phyloP scores from a whole-genome alignment of 2,888 invertebrate genomes.

The Petrolisthes manimaculis region DNA sequence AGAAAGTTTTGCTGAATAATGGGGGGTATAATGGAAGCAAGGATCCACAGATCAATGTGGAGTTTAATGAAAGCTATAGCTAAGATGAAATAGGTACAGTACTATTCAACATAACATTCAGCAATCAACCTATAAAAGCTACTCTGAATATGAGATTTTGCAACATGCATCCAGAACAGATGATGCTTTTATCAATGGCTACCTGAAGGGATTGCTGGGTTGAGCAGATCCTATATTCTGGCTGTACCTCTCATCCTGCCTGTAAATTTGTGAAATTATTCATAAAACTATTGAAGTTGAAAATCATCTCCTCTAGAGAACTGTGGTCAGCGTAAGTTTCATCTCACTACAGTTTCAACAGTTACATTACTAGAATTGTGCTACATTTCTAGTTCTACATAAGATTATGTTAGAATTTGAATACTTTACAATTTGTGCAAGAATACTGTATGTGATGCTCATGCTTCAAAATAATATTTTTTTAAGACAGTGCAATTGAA shows the following conservation, averaged over 20 bases:
- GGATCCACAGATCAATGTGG: no score
- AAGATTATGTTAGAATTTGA: no score
- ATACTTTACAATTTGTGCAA: background rate
- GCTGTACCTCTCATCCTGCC: slow-evolving; percentile 38
- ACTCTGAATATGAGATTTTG: background rate
- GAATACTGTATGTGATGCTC: slow-evolving; percentile 7
- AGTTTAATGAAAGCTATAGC: no score
- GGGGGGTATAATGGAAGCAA: no score
- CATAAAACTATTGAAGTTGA: background rate
- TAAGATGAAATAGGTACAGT: background rate
- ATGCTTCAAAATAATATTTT: slow-evolving; percentile 1
- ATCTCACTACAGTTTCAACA: no score
- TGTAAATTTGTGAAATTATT: slow-evolving; percentile 33
- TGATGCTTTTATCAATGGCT: slow-evolving; percentile 1
- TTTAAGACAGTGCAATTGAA: background rate
- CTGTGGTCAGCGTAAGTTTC: no score
- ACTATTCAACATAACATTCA: background rate
- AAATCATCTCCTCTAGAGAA: background rate
- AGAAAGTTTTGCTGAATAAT: no score
- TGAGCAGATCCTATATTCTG: slow-evolving; percentile 31
- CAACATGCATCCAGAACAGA: background rate
- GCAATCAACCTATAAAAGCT: slow-evolving; percentile 5
- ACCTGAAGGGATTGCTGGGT: slow-evolving; percentile 48
- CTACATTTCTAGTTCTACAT: no score
- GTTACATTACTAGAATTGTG: no score